Evolutionary conservation across 2,797 vertebrate genomes (phyloP).

Genomic region (Sebastes hubbsi): DNA sequence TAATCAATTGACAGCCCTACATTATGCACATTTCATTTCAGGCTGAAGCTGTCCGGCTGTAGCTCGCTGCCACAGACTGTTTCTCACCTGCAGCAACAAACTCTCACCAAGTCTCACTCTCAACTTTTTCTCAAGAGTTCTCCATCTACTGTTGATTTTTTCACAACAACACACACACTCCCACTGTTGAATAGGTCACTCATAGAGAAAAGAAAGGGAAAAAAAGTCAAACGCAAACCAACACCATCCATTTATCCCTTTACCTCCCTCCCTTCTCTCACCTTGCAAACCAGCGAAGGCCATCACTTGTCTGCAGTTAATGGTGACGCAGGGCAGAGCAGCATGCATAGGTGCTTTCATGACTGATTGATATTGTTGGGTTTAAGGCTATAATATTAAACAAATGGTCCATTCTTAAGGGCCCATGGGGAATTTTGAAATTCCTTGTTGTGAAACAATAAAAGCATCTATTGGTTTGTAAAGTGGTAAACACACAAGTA

Average conservation of each 20-base stretch:
- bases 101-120: background rate
- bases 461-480: slow-evolving; percentile 34
- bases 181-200: slow-evolving; percentile 30
- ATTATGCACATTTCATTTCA: background rate
- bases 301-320: slow-evolving; percentile 64
- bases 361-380: slow-evolving; percentile 79
- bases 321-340: slow-evolving; percentile 66
- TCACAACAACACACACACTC: background rate
- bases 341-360: slow-evolving; percentile 71
- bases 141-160: background rate
- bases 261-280: slow-evolving; percentile 34
- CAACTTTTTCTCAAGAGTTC: slow-evolving; percentile 24
- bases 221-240: slow-evolving; percentile 21
- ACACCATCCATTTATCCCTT: slow-evolving; percentile 54
- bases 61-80: background rate
- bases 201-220: background rate
- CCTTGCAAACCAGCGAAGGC: slow-evolving; percentile 45
- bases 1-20: background rate
- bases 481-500: background rate
- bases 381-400: slow-evolving; percentile 79
- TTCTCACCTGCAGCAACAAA: background rate
- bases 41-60: background rate
- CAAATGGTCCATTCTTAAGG: slow-evolving; percentile 72
- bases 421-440: slow-evolving; percentile 42
- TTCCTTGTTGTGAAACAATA: slow-evolving; percentile 33